These are phyloP conservation scores for Danio tinwini DNA, from an alignment of 2,797 vertebrate genomes.

Conservation along the genomic window DNA sequence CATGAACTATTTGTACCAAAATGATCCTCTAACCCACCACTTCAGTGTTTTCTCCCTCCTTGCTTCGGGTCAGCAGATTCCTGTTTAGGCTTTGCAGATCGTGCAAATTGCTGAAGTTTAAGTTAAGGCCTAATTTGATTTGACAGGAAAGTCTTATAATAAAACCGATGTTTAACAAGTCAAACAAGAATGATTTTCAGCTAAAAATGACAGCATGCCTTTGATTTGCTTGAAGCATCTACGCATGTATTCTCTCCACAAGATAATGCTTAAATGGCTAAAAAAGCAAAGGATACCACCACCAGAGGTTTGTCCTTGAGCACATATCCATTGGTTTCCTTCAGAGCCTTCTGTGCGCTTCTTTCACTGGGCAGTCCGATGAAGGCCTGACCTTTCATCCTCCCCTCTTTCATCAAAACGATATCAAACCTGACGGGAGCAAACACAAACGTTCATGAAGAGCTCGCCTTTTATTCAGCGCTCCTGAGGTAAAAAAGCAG, in stretches of 20 bases:
- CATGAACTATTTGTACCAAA: neutral
- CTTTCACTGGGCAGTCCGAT: slow-evolving; percentile 93
- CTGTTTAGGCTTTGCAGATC: slow-evolving; percentile 93
- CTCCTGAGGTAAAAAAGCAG: neutral
- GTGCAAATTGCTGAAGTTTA: slow-evolving; percentile 89
- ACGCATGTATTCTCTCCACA: neutral
- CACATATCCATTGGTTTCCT: slow-evolving; percentile 92
- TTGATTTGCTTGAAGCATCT: too few species aligned
- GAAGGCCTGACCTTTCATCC: slow-evolving; percentile 99
- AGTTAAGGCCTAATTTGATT: slow-evolving; percentile 77
- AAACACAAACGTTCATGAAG: slow-evolving; percentile 52
- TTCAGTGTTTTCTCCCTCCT: slow-evolving; percentile 68
- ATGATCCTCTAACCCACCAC: slow-evolving; percentile 70
- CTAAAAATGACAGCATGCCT: neutral
- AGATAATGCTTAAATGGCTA: neutral
- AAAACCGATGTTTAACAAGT: neutral
- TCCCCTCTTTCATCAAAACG: slow-evolving; percentile 96
- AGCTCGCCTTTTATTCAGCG: slow-evolving; percentile 10
- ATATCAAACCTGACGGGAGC: slow-evolving; percentile 89
- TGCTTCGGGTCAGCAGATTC: slow-evolving; percentile 82
- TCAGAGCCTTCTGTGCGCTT: slow-evolving; percentile 91
- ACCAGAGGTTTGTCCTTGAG: slow-evolving; percentile 95
- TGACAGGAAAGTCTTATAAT: slow-evolving; percentile 13
- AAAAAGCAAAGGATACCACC: slow-evolving; percentile 89
- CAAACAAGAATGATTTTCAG: neutral